phyloP scores from a whole-genome alignment of 2,797 vertebrate species.

The Gila robusta region DNA sequence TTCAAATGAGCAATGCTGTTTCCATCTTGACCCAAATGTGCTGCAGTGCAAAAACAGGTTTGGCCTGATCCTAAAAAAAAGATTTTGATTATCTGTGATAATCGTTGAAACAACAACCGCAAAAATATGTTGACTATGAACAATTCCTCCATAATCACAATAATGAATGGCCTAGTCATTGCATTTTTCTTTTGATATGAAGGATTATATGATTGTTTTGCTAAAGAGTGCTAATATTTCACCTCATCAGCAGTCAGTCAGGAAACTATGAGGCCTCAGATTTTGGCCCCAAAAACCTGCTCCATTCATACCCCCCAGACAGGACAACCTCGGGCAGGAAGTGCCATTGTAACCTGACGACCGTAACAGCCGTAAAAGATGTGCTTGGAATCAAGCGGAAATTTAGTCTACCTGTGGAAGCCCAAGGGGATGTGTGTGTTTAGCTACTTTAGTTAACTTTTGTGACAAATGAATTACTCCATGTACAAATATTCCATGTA shows the following conservation, averaged over 20 bases:
- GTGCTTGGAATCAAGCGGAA: not conserved
- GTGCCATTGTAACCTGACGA: slow-evolving; percentile 21
- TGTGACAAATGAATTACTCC: not conserved
- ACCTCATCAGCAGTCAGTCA: slow-evolving; percentile 19
- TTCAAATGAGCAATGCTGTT: not conserved
- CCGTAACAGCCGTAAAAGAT: not conserved
- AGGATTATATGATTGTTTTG: not conserved
- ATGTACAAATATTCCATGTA: not conserved
- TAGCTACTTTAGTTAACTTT: not conserved
- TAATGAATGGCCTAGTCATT: not conserved
- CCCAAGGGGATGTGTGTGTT: not conserved
- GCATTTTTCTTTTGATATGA: not conserved
- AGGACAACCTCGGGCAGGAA: slow-evolving; percentile 33
- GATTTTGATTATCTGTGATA: slow-evolving; percentile 3
- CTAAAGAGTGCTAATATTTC: slow-evolving; percentile 15
- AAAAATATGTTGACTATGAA: slow-evolving; percentile 1
- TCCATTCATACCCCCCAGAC: slow-evolving; percentile 15
- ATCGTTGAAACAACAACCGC: slow-evolving; percentile 1
- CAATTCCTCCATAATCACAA: slow-evolving; percentile 2
- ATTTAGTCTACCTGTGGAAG: slow-evolving; percentile 28
- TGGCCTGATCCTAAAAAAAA: slow-evolving; percentile 8
- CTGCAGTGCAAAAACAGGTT: slow-evolving; percentile 9
- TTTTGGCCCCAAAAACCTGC: slow-evolving; percentile 6
- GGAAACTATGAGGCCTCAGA: slow-evolving; percentile 30
- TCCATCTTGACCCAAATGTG: slow-evolving; percentile 14